phyloP scores from a whole-genome alignment of 2,888 invertebrate genomes.

The Cheilosia variabilis region DNA sequence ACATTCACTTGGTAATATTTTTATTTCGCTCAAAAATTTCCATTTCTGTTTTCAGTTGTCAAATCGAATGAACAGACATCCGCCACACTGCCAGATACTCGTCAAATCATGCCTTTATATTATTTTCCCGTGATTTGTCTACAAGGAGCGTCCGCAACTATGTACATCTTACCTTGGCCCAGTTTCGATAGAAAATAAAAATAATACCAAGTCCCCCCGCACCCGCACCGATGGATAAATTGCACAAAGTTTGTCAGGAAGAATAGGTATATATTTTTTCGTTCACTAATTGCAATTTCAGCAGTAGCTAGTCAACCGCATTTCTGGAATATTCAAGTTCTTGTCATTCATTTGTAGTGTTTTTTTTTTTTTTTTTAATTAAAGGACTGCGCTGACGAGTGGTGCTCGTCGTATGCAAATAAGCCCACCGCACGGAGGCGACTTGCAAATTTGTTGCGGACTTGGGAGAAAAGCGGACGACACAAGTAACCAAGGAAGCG shows the following conservation, averaged over 20 bases:
- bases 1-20: no score
- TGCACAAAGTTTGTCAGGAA: background rate
- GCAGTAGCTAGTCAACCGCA: constrained; percentile 1
- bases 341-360: background rate
- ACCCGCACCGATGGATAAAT: background rate
- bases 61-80: background rate
- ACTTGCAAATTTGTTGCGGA: no score
- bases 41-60: background rate
- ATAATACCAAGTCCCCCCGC: background rate
- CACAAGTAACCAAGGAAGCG: background rate
- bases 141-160: background rate
- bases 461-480: no score
- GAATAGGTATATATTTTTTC: background rate
- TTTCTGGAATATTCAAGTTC: constrained; percentile 2
- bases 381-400: constrained; percentile 1
- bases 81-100: background rate
- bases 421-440: no score
- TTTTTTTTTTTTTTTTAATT: background rate
- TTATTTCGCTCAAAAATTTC: background rate
- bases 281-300: background rate
- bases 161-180: constrained; percentile 27
- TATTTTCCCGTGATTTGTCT: constrained; percentile 22
- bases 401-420: constrained; percentile 15
- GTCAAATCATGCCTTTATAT: constrained; percentile 6
- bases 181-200: constrained; percentile 21